Percentiles rank a stretch among this genome's conserved stretches.
phyloP scores from a whole-genome alignment of 2,888 invertebrate species.

The Lithodes maja region DNA sequence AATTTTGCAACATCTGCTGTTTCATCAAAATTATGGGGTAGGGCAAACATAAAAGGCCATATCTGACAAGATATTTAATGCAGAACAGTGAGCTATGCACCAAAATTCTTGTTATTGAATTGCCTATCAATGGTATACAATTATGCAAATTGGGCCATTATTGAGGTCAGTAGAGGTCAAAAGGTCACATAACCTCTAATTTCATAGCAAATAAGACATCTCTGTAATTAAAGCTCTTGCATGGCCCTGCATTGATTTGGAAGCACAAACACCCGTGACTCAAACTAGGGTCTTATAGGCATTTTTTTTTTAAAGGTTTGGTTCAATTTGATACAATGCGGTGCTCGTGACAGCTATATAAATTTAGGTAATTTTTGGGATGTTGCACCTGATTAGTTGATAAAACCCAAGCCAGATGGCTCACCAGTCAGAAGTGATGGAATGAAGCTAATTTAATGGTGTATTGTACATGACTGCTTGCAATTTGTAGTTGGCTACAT shows the following conservation, averaged over 20 bases:
- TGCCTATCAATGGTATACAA: not conserved
- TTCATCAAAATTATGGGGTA: no score
- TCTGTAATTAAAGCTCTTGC: not conserved
- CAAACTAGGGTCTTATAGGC: not conserved
- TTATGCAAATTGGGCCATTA: not conserved
- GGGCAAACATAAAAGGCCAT: no score
- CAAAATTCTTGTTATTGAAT: not conserved
- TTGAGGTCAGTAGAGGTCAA: not conserved
- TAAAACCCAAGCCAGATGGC: not conserved
- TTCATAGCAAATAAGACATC: not conserved
- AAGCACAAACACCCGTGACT: not conserved
- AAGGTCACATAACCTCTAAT: not conserved
- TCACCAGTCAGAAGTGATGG: not conserved
- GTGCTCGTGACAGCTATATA: not conserved
- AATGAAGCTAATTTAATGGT: not conserved
- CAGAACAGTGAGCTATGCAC: no score
- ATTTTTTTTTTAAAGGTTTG: not conserved
- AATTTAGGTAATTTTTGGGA: not conserved
- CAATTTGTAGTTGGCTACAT: no score
- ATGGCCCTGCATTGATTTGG: not conserved
- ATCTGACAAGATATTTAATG: no score
- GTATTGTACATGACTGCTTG: not conserved
- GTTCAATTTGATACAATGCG: not conserved
- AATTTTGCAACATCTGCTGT: no score
- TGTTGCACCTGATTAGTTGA: not conserved